Conservation (phyloP, 2,888 invertebrate genomes). For the Glaucopsyche alexis region DNA sequence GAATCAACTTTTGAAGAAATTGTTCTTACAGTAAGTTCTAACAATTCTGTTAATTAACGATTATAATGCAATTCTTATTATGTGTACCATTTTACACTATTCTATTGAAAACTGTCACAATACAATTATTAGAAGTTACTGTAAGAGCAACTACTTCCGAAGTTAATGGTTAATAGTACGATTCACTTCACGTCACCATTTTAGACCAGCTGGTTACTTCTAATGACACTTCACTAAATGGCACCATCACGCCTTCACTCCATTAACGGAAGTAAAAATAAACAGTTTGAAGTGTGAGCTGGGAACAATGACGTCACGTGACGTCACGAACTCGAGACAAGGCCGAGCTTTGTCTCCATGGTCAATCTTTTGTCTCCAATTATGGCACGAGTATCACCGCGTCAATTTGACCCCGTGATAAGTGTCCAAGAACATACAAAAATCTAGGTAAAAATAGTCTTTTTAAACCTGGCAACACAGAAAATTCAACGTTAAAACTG, state of each 20-base stretch:
- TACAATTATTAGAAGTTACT: too few species aligned
- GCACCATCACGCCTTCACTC: not conserved
- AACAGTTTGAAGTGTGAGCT: not conserved
- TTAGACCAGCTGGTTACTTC: not conserved
- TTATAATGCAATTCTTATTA: too few species aligned
- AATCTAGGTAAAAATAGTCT: not conserved
- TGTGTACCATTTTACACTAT: too few species aligned
- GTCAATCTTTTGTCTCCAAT: slow-evolving; percentile 20
- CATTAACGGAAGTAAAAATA: slow-evolving; percentile 7
- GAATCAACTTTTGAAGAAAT: too few species aligned
- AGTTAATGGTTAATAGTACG: too few species aligned
- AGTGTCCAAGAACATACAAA: not conserved
- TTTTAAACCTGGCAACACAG: too few species aligned
- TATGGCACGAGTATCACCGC: not conserved
- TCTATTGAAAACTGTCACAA: too few species aligned
- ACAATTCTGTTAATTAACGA: too few species aligned
- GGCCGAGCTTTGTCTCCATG: slow-evolving; percentile 5
- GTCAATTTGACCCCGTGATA: not conserved
- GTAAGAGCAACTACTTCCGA: too few species aligned
- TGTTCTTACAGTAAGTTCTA: too few species aligned
- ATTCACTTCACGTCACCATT: too few species aligned
- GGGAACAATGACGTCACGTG: slow-evolving; percentile 7
- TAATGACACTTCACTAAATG: slow-evolving; percentile 6
- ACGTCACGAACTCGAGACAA: not conserved
- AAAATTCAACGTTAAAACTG: too few species aligned